phyloP scores from a whole-genome alignment of 1,140 invertebrate species.

The Papilio xuthus region DNA sequence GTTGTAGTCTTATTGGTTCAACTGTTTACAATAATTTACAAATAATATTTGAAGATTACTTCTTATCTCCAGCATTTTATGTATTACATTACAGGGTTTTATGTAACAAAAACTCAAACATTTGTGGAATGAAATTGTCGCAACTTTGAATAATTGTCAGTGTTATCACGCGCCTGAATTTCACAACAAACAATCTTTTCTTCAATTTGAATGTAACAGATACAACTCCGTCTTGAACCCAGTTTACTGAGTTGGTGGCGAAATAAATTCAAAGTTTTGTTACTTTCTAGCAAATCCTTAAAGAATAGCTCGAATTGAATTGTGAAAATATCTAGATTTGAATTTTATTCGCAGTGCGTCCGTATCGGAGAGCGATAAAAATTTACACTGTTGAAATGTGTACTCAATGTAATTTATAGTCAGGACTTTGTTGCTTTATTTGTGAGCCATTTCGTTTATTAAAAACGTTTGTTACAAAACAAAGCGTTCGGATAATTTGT shows the following conservation, averaged over 20 bases:
- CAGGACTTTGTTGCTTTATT: conserved; percentile 36
- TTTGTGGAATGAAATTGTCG: background rate
- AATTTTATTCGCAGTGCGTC: conserved; percentile 26
- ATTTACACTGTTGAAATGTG: conserved; percentile 31
- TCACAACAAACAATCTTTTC: background rate
- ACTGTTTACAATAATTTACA: no score
- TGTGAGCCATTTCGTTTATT: conserved; percentile 30
- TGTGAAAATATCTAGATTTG: conserved; percentile 34
- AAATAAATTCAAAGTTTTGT: conserved; percentile 17
- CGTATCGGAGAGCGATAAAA: conserved; percentile 28
- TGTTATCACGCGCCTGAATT: background rate
- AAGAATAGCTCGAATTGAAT: conserved; percentile 26
- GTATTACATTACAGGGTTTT: background rate
- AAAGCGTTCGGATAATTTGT: background rate
- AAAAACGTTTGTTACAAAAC: conserved; percentile 24
- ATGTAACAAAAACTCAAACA: background rate
- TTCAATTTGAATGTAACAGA: background rate
- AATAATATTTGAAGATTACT: background rate
- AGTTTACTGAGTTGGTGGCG: background rate
- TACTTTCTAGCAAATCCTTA: background rate
- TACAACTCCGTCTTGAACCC: conserved; percentile 3
- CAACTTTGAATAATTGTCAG: conserved; percentile 16
- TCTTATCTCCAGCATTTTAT: background rate
- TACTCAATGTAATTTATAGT: conserved; percentile 26
- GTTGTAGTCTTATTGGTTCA: background rate